These are phyloP conservation scores for Pomacea canaliculata DNA, from an alignment of 2,888 invertebrate genomes.

Conservation along the genomic window DNA sequence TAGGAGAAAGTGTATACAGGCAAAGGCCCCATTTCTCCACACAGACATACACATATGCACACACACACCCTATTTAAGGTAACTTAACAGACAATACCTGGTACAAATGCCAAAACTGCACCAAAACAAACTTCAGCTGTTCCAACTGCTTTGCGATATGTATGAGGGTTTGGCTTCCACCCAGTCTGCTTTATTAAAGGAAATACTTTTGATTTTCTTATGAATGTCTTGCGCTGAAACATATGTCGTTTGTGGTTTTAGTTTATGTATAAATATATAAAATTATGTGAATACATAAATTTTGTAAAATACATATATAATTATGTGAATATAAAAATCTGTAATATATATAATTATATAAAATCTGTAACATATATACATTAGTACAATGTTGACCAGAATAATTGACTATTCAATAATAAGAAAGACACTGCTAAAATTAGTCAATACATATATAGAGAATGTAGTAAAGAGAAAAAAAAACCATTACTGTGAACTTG, in stretches of 20 bases:
- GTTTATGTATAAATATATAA: slow-evolving; percentile 1
- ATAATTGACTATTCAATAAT: too few species aligned
- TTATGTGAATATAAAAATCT: background rate
- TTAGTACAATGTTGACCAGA: too few species aligned
- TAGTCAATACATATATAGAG: too few species aligned
- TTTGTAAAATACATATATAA: background rate
- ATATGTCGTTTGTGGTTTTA: background rate
- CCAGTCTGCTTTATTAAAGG: slow-evolving; percentile 64
- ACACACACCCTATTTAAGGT: too few species aligned
- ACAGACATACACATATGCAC: too few species aligned
- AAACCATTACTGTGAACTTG: too few species aligned
- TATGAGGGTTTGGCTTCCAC: slow-evolving; percentile 68
- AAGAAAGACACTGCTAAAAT: too few species aligned
- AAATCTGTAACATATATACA: too few species aligned
- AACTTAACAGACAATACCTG: slow-evolving; percentile 50
- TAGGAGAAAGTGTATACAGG: too few species aligned
- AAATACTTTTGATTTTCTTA: slow-evolving; percentile 67
- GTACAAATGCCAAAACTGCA: slow-evolving; percentile 63
- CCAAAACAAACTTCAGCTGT: slow-evolving; percentile 68
- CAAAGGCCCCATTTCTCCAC: too few species aligned
- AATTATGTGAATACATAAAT: background rate
- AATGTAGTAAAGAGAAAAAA: too few species aligned
- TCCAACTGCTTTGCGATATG: slow-evolving; percentile 66
- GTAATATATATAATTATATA: too few species aligned
- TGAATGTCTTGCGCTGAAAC: slow-evolving; percentile 68